Evolutionary conservation across 2,113 vertebrate species (phyloP).

Genomic region (Ceyx cyanopectus): DNA sequence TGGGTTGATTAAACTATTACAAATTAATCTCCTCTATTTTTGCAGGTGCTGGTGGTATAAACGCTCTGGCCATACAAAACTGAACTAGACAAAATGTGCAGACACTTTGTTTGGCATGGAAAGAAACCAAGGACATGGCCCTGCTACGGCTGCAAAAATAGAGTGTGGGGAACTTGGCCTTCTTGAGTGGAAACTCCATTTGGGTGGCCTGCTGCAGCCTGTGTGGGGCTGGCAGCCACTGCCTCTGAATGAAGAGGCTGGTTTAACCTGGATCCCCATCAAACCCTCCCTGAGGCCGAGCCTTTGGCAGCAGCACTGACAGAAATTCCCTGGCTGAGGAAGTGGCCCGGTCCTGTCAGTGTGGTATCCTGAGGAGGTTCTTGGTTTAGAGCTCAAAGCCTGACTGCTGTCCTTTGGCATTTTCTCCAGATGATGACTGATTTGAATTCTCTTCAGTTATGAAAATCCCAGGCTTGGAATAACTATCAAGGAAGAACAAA

Average conservation of each 20-base stretch:
- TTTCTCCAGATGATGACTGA: neutral
- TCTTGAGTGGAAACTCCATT: constrained; percentile 63
- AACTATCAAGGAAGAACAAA: neutral
- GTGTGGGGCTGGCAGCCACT: constrained; percentile 49
- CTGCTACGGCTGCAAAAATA: constrained; percentile 16
- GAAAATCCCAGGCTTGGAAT: neutral
- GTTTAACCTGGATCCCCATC: constrained; percentile 41
- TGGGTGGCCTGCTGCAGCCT: constrained; percentile 59
- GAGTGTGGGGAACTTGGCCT: constrained; percentile 48
- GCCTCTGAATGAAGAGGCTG: constrained; percentile 40
- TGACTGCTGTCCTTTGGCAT: neutral
- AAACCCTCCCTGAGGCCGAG: constrained; percentile 3
- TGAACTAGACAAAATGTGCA: constrained; percentile 54
- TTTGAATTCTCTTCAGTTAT: constrained; percentile 8
- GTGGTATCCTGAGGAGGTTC: neutral
- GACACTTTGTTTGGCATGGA: constrained; percentile 63
- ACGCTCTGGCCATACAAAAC: neutral
- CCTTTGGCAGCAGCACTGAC: constrained; percentile 45
- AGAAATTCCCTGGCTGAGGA: constrained; percentile 38
- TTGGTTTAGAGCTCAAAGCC: constrained; percentile 5
- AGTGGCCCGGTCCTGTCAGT: neutral
- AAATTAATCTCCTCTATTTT: constrained; percentile 14
- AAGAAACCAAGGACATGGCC: constrained; percentile 56
- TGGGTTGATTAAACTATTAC: neutral
- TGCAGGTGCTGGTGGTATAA: constrained; percentile 41